Base-by-base conservation (phyloP, 2,888 invertebrate genomes). In the Chrysolina americana region DNA sequence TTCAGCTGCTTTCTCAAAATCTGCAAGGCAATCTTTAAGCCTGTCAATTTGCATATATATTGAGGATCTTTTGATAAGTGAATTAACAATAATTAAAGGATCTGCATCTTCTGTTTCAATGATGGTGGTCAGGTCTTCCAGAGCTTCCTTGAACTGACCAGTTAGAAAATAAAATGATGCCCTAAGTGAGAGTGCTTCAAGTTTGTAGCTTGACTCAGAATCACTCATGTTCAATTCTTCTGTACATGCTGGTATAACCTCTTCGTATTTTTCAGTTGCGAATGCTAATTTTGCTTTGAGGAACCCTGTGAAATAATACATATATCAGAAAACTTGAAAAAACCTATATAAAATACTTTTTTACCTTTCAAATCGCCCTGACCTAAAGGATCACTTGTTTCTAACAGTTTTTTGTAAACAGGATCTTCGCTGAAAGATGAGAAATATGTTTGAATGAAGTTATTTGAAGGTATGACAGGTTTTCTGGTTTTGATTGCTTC, bases 401-500 rank as follows among this genome's bases (percentile, higher is more conserved):
- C 86, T 48, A 92, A 84, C 80, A 91, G 89, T 73, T 87, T 84
- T 65, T 89, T 89, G 73, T 92, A 90, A 75, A 97, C 91, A 3
- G 97, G 97, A 89, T 98, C 98, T 83, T 94, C 93, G 72, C 94
- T 92, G 88, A 97, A 98, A 13, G 97, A 95, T 75, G 93, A 92
- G 86, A 98, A 94, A 86, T 97, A 98, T 10, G 94, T 94, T 85
- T 93, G 94, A 47, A 98, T 93, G 84, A 96, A 97, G 87, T 94
- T 93, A 79, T 93, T 92, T 0, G 97, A 97, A 21, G 98, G 97
- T 90, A 96, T 92, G 2, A 94, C 89, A 0, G 95, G 93, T 77
- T 91, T 90, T 80, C 93, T 91, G 65, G 89, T 92, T 64, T 91
- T 90, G 82, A 95, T 91, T 8, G 93, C 93, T 85, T 94, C 93